Conservation (phyloP, 2,797 vertebrate genomes). For the Trichosurus vulpecula region DNA sequence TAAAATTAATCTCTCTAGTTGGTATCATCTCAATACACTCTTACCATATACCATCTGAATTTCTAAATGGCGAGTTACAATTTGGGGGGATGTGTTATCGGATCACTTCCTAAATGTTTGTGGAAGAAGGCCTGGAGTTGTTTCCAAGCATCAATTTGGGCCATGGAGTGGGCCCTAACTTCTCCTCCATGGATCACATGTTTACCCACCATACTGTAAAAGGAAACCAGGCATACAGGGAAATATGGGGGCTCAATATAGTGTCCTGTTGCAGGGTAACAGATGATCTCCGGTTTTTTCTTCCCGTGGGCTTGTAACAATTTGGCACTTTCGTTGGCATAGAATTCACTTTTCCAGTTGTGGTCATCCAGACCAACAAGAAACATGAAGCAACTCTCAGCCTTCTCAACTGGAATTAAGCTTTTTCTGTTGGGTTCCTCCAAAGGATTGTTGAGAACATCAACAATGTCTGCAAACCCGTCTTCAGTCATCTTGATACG, state of each 20-base stretch:
- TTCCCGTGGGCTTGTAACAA: conserved; percentile 87
- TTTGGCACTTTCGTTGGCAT: conserved; percentile 85
- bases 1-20: conserved; percentile 6
- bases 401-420: conserved; percentile 88
- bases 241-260: conserved; percentile 91
- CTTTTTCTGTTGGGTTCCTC: conserved; percentile 82
- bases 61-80: conserved; percentile 53
- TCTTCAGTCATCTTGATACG: conserved; percentile 76
- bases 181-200: conserved; percentile 90
- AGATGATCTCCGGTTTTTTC: conserved; percentile 87
- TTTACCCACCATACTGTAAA: conserved; percentile 81
- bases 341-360: conserved; percentile 91
- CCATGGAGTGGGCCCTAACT: conserved; percentile 87
- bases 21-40: not conserved
- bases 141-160: conserved; percentile 91
- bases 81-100: conserved; percentile 30
- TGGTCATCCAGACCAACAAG: conserved; percentile 88
- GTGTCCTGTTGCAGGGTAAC: conserved; percentile 90
- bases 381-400: conserved; percentile 86
- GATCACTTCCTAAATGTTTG: conserved; percentile 82
- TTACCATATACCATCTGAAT: conserved; percentile 11
- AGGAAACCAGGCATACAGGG: conserved; percentile 84
- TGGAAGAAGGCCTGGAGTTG: conserved; percentile 89
- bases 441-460: conserved; percentile 84
- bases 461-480: conserved; percentile 83